These are phyloP conservation scores for Leptinotarsa haldemani DNA, from an alignment of 2,888 invertebrate genomes.

Conservation along the genomic window DNA sequence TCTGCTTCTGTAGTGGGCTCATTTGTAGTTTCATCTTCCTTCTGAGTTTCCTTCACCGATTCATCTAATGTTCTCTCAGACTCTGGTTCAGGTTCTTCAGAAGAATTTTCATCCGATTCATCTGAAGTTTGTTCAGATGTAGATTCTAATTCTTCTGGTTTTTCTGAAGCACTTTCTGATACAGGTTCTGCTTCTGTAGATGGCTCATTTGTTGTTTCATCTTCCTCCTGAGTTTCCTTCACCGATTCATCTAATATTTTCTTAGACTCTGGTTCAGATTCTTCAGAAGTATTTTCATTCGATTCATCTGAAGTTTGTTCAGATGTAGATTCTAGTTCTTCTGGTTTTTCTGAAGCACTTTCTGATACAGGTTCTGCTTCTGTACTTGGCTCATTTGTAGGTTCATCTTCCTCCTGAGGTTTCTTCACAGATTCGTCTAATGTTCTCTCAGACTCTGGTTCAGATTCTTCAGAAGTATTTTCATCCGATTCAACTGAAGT, in stretches of 20 bases:
- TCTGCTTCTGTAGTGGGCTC: constrained; percentile 10
- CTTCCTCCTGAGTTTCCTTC: too few species aligned
- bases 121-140: neutral
- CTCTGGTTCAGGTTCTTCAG: neutral
- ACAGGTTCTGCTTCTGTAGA: constrained; percentile 11
- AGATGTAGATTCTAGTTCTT: neutral
- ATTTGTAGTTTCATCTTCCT: neutral
- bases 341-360: neutral
- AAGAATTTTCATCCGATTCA: neutral
- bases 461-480: neutral
- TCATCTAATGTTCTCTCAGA: neutral
- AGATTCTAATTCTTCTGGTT: neutral
- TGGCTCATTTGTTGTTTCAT: neutral
- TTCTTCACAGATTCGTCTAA: neutral
- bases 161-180: neutral
- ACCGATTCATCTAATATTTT: neutral
- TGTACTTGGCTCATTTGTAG: constrained; percentile 17
- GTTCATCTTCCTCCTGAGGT: neutral
- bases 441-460: neutral
- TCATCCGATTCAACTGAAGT: neutral
- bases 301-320: neutral
- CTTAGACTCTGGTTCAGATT: neutral
- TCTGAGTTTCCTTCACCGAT: too few species aligned
- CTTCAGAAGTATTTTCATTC: neutral
- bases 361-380: neutral